These are phyloP conservation scores for Channa striata DNA, from an alignment of 2,797 vertebrate species.

Conservation along the genomic window DNA sequence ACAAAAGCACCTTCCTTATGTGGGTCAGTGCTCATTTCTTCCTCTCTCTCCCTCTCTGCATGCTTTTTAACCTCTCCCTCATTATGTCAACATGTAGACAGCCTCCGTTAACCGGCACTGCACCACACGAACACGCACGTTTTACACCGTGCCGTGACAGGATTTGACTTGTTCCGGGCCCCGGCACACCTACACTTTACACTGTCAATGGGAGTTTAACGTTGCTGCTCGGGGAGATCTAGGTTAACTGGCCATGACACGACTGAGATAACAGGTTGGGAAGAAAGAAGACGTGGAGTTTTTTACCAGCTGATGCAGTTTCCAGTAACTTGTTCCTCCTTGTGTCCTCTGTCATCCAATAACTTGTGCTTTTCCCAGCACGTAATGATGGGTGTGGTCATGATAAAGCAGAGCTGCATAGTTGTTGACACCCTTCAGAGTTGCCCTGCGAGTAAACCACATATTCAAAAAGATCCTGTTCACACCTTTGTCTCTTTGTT, in stretches of 20 bases:
- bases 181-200: constrained; percentile 31
- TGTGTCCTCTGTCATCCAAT: constrained; percentile 10
- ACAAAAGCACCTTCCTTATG: constrained; percentile 1
- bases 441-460: constrained; percentile 9
- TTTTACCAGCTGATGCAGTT: constrained; percentile 13
- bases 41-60: not conserved
- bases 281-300: not conserved
- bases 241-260: constrained; percentile 7
- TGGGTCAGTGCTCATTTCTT: constrained; percentile 4
- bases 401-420: constrained; percentile 28
- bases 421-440: constrained; percentile 10
- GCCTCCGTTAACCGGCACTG: constrained; percentile 17
- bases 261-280: not conserved
- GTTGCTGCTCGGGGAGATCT: constrained; percentile 26
- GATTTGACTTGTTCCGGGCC: constrained; percentile 40
- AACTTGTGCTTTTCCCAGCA: constrained; percentile 20
- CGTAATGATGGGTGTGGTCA: constrained; percentile 32
- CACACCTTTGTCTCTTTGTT: not conserved
- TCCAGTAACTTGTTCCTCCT: not conserved
- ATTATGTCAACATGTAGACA: constrained; percentile 10
- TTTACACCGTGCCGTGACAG: constrained; percentile 37
- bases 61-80: constrained; percentile 8
- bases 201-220: constrained; percentile 20
- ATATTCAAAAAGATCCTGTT: not conserved
- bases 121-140: constrained; percentile 5